Conservation (phyloP, 2,113 vertebrate genomes). For the Vulpes vulpes region DNA sequence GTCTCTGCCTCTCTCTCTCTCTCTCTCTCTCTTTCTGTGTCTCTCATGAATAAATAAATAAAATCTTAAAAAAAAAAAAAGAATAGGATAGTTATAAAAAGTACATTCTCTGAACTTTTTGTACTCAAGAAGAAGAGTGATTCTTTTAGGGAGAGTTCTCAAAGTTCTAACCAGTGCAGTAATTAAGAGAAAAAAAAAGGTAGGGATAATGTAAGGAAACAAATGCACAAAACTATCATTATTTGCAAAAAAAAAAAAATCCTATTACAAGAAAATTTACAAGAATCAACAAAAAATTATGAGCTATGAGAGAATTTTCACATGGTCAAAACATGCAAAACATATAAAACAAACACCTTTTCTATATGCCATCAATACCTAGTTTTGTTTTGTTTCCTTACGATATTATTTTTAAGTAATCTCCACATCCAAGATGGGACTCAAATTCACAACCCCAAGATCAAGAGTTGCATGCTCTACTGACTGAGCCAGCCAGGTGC, state of each 20-base stretch:
- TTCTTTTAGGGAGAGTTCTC: not conserved
- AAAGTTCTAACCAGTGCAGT: constrained; percentile 8
- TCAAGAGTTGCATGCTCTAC: too few relatives aligned
- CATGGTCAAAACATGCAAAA: not conserved
- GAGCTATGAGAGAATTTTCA: not conserved
- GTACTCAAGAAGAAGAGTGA: not conserved
- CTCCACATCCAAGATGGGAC: too few relatives aligned
- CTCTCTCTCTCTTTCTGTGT: too few relatives aligned
- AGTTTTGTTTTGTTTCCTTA: not conserved
- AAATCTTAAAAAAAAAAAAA: not conserved
- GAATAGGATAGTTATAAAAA: not conserved
- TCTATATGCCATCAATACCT: not conserved
- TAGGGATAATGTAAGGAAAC: not conserved
- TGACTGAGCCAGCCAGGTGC: too few relatives aligned
- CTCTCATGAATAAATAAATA: too few relatives aligned
- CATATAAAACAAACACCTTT: not conserved
- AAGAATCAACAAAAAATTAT: constrained; percentile 30
- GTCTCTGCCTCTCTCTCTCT: too few relatives aligned
- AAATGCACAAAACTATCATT: not conserved
- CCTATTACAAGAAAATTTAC: not conserved
- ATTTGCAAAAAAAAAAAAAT: not conserved
- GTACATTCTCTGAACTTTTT: not conserved
- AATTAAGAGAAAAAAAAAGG: not conserved
- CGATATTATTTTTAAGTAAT: too few relatives aligned
- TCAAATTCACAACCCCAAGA: too few relatives aligned